Evolutionary conservation across 23 tunicate species (phyloP).

Genomic region (Styela clava): DNA sequence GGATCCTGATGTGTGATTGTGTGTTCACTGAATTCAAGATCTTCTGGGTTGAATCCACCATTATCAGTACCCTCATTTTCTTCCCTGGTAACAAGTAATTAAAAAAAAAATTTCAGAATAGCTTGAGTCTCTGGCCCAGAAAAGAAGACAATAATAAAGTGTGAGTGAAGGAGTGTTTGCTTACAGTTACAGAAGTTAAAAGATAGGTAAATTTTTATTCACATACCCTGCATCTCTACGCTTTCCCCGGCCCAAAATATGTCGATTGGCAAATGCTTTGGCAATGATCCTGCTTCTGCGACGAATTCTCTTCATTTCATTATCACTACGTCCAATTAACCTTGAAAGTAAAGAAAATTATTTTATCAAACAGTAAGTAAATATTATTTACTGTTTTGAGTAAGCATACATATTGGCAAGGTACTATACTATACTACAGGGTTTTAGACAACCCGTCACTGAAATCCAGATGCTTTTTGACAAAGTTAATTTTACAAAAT

Average conservation of each 20-base stretch:
- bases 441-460: too few species aligned
- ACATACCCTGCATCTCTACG: slow-evolving; percentile 9
- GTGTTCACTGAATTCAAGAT: slow-evolving; percentile 83
- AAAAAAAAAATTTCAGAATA: not conserved
- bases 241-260: slow-evolving; percentile 7
- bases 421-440: too few species aligned
- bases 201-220: too few species aligned
- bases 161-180: too few species aligned
- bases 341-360: slow-evolving; percentile 9
- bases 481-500: too few species aligned
- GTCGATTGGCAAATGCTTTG: slow-evolving; percentile 63
- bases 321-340: slow-evolving; percentile 74
- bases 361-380: not conserved
- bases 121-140: too few species aligned
- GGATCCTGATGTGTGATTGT: slow-evolving; percentile 88
- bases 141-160: too few species aligned
- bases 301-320: slow-evolving; percentile 82
- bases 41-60: slow-evolving; percentile 31
- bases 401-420: too few species aligned
- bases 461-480: too few species aligned
- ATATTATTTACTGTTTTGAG: too few species aligned
- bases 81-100: slow-evolving; percentile 14
- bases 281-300: slow-evolving; percentile 77
- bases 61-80: slow-evolving; percentile 21
- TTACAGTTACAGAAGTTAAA: too few species aligned